Conservation (phyloP, 2,113 vertebrate species). For the Pteruthius melanotis region DNA sequence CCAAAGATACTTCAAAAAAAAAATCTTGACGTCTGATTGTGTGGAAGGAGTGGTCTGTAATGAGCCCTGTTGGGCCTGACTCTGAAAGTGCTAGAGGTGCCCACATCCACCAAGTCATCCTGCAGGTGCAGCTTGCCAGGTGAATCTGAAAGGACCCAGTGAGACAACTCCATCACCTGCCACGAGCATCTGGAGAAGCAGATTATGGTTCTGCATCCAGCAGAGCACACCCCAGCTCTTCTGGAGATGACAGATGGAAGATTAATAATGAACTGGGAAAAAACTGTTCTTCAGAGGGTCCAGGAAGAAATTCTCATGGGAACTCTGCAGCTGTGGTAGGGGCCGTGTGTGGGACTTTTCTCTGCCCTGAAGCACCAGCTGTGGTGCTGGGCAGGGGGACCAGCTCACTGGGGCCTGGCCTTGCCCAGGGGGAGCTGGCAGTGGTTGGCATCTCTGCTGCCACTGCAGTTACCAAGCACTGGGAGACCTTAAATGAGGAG, state of each 20-base stretch:
- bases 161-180: background rate
- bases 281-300: background rate
- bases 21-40: background rate
- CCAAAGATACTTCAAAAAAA: background rate
- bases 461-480: background rate
- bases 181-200: background rate
- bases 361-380: background rate
- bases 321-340: background rate
- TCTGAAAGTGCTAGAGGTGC: background rate
- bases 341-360: background rate
- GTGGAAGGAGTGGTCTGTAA: background rate
- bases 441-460: background rate
- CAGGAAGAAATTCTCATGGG: background rate
- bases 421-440: background rate
- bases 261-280: background rate
- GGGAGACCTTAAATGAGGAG: background rate
- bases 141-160: background rate
- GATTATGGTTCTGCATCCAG: background rate
- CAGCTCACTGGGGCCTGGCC: background rate
- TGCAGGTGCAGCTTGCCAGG: background rate
- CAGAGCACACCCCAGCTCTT: background rate
- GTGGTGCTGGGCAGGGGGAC: background rate
- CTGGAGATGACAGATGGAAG: background rate
- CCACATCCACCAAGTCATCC: background rate
- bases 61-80: background rate